A percentile compares a stretch with the other conserved stretches of the same genome.
Conservation (phyloP, 2,797 vertebrate genomes). For the Fistularia tabacaria region DNA sequence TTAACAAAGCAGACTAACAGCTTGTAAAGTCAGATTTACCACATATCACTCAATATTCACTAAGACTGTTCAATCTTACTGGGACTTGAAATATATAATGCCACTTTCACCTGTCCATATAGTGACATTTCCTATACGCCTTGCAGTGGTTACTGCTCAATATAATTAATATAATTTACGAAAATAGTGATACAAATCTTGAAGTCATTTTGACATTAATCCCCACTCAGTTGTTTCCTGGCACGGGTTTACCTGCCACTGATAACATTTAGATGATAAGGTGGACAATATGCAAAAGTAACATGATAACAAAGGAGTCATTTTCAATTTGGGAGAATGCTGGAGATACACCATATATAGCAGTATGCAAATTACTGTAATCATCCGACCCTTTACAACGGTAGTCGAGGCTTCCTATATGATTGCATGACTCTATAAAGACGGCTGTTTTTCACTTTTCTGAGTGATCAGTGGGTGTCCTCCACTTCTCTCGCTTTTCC, state of each 20-base stretch:
- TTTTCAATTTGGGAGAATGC: neutral
- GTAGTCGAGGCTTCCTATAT: constrained; percentile 63
- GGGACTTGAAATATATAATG: neutral
- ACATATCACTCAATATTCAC: constrained; percentile 2
- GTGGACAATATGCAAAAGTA: no score
- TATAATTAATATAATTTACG: no score
- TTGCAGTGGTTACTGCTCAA: no score
- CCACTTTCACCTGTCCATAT: neutral
- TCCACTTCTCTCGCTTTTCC: constrained; percentile 27
- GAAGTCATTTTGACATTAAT: no score
- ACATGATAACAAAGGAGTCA: no score
- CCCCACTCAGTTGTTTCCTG: no score
- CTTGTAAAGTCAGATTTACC: constrained; percentile 3
- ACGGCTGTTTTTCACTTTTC: constrained; percentile 21
- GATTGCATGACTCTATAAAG: constrained; percentile 34
- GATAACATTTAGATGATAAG: no score
- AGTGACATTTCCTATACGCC: neutral
- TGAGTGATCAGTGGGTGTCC: no score
- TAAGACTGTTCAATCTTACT: neutral
- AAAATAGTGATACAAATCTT: no score
- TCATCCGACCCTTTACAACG: constrained; percentile 29
- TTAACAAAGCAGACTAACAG: constrained; percentile 1
- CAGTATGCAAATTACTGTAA: constrained; percentile 24
- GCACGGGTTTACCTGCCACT: no score
- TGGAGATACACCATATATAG: constrained; percentile 22